phyloP scores from a whole-genome alignment of 1,140 invertebrate species.

The Habropoda laboriosa region DNA sequence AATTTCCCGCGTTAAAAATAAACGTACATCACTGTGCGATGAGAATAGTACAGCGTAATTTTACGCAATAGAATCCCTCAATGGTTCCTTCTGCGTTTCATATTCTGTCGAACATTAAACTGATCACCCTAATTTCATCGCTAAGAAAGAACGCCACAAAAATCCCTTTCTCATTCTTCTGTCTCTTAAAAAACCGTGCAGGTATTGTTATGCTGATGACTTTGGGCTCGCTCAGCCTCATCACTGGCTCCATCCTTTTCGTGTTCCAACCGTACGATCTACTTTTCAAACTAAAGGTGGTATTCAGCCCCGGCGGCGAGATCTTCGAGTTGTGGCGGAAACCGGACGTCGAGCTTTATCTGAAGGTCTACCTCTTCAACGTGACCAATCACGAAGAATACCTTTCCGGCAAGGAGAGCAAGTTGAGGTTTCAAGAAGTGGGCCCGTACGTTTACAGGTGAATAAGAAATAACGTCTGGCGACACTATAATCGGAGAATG shows the following conservation, averaged over 20 bases:
- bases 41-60: no score
- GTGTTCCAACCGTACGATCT: constrained; percentile 87
- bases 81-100: background rate
- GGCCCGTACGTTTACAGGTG: constrained; percentile 97
- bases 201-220: constrained; percentile 86
- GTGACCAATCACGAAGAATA: constrained; percentile 93
- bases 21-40: no score
- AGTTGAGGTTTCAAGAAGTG: constrained; percentile 89
- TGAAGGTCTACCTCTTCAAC: constrained; percentile 94
- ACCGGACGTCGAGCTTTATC: constrained; percentile 91
- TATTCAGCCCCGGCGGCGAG: constrained; percentile 87
- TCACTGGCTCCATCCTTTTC: constrained; percentile 84
- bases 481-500: no score
- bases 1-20: no score
- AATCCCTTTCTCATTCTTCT: background rate
- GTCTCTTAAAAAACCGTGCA: constrained; percentile 75
- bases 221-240: constrained; percentile 85
- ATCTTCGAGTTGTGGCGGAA: constrained; percentile 93
- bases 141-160: background rate
- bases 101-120: background rate
- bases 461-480: no score
- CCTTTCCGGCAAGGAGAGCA: constrained; percentile 86
- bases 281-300: constrained; percentile 89
- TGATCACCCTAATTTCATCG: background rate
- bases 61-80: background rate